Evolutionary conservation across 2,797 vertebrate genomes (phyloP).

Genomic region (Poeciliopsis presidionis): DNA sequence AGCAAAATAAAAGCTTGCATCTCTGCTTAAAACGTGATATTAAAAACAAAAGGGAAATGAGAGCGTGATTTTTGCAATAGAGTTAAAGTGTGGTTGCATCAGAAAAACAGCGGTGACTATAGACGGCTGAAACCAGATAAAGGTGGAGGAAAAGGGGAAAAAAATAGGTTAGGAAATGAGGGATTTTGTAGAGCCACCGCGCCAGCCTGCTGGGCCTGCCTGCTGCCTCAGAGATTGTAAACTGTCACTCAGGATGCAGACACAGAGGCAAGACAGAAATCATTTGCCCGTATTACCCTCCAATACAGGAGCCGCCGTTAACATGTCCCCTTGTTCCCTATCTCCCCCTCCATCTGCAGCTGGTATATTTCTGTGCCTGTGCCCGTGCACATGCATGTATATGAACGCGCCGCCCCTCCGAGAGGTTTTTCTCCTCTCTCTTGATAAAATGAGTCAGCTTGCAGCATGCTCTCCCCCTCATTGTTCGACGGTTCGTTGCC

Average conservation of each 20-base stretch:
- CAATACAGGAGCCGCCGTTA: constrained; percentile 52
- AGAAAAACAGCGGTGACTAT: constrained; percentile 39
- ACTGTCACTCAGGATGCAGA: constrained; percentile 79
- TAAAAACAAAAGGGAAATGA: constrained; percentile 5
- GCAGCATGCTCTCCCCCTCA: constrained; percentile 54
- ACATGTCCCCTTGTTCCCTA: constrained; percentile 37
- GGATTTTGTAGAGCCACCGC: constrained; percentile 61
- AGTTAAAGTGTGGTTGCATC: constrained; percentile 10
- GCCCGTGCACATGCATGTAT: constrained; percentile 51
- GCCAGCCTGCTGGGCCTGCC: constrained; percentile 69
- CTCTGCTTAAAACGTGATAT: not conserved
- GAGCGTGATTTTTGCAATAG: constrained; percentile 5
- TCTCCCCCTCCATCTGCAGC: constrained; percentile 44
- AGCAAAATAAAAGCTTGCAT: constrained; percentile 1
- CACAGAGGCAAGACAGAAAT: constrained; percentile 73
- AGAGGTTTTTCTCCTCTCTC: constrained; percentile 39
- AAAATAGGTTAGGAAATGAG: constrained; percentile 60
- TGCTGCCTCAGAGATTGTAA: constrained; percentile 76
- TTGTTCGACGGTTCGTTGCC: constrained; percentile 67
- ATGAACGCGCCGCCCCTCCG: constrained; percentile 43
- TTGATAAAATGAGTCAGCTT: constrained; percentile 66
- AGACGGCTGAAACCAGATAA: constrained; percentile 53
- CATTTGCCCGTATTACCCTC: constrained; percentile 69
- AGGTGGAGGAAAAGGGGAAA: constrained; percentile 36
- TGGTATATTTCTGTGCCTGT: constrained; percentile 11